Base-by-base conservation (phyloP, 2,888 invertebrate species). In the Oscheius myriophilus region DNA sequence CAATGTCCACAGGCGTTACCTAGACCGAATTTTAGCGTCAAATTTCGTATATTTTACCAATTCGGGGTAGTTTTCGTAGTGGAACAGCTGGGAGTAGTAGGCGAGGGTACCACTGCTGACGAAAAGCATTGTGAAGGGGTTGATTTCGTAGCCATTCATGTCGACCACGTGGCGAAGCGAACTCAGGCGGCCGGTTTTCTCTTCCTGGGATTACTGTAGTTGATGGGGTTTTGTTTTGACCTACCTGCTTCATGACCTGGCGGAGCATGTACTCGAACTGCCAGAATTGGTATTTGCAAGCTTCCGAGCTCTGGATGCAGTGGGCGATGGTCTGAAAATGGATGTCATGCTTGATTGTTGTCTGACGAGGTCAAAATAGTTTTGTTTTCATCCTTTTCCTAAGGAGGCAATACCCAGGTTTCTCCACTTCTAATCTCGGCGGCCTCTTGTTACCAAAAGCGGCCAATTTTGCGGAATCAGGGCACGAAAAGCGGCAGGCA, bases 11-110 rank as follows among this genome's bases (percentile, higher is more conserved):
- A 14, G 85, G 85, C 21, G 73, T 71, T 21, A 81, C 80, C 80
- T 80, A 61, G 43, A 71, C 43, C 39, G 49, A 53, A 41, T 14
- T 64, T 14, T 18, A 11, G 11, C 4, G 33, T 46, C 12, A 21
- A 9, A 2, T 49, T 9, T 23, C 1, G 25, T 1, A 25, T n/a
- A 58, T 45, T 6, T 74, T 42, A 85, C 84, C 61, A 85, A 72
- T 62, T 86, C 85, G 2, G 86, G 86, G 58, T 85, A 86, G 73
- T 86, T 84, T 53, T 86, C 85, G 68, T 84, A 86, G 62, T 86
- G 86, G 71, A 86, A 82, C 11, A 86, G 72, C 45, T 86, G 82
- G 12, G 84, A 80, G 67, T 85, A 85, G 72, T 86, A 86, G 33
- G 82, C 82, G 25, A 86, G 70, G 0, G 83, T 81, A 55, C 86